Conservation (phyloP, 2,797 vertebrate genomes). For the Rhyacichthys aspro region DNA sequence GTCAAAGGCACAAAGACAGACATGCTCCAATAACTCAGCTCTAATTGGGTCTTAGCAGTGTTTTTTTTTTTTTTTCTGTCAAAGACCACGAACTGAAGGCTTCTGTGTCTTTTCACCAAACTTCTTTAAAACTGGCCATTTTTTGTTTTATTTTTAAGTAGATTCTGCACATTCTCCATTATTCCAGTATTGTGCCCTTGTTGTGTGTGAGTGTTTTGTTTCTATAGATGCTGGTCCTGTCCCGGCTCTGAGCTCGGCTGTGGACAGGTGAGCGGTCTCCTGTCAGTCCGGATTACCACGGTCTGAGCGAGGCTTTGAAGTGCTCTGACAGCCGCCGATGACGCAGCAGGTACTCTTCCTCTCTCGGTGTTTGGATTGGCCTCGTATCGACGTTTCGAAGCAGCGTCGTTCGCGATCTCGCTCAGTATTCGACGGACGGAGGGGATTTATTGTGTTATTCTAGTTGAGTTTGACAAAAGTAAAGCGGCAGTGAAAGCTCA, state of each 20-base stretch:
- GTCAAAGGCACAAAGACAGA: constrained; percentile 55
- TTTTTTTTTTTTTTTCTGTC: background rate
- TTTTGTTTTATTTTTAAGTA: too few relatives aligned
- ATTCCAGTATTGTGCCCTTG: too few relatives aligned
- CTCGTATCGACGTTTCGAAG: constrained; percentile 21
- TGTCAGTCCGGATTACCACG: constrained; percentile 75
- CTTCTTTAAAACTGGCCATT: background rate
- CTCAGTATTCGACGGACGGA: background rate
- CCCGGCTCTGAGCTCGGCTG: constrained; percentile 47
- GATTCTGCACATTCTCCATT: too few relatives aligned
- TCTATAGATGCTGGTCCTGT: constrained; percentile 51
- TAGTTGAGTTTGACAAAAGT: background rate
- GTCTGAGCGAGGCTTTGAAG: constrained; percentile 67
- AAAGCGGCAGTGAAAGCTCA: background rate
- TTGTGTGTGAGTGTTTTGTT: constrained; percentile 55
- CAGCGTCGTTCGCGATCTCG: background rate
- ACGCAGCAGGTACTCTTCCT: constrained; percentile 63
- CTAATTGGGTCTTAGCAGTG: constrained; percentile 51
- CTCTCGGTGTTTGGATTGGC: constrained; percentile 57
- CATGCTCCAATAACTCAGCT: constrained; percentile 77
- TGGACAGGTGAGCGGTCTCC: constrained; percentile 53
- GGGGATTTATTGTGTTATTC: background rate
- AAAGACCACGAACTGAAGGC: too few relatives aligned
- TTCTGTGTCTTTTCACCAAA: background rate
- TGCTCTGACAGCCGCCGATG: constrained; percentile 64